Evolutionary conservation across 2,113 vertebrate species (phyloP), one percentile per base, ranked within the genome.

Genomic region (Strigops habroptila): DNA sequence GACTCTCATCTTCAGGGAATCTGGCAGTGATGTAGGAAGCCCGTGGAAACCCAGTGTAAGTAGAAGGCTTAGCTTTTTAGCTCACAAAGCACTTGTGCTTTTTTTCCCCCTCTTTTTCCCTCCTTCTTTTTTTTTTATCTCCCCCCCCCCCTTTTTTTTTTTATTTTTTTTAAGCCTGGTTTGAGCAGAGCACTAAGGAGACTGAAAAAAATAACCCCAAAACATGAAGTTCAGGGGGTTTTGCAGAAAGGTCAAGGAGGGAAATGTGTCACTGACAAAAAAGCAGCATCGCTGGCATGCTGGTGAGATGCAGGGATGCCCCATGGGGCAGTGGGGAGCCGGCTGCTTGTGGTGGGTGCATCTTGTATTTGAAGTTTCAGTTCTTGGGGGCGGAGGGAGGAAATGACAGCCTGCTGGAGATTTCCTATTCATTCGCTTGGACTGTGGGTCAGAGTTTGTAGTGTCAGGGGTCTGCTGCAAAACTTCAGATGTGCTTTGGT

Each of bases 1-100:
- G 97, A 97, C 97, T 97, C 89, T 95, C 87, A 70, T 94, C 92
- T 73, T 83, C 1, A 3, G 92, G 88, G 90, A 95, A 80, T 95
- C 95, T 94, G 97, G 97, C 91, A 93, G 88, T 12, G 1, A 49
- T 63, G 86, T 69, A 91, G 91, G 17, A 46, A 87, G 90, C n/a
- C 2, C 3, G 30, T 9, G 11, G 93, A 97, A 97, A 91, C 88
- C 59, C 59, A 5, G 21, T 53, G 91, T 97, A 96, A 97, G 97
- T 96, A 96, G 88, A 64, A 84, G 70, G 86, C 87, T 95, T 48
- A 67, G 80, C 83, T 96, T 97, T 95, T 44, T 92, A 53, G 81
- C 91, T 97, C 63, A 62, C 60, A 79, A 28, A 90, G 44, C 27
- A 31, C 44, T 68, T 65, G n/a, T 18, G 18, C 33, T 44, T 57